Percentiles rank a stretch among this genome's conserved stretches.
phyloP scores from a whole-genome alignment of 2,797 vertebrate genomes.

The Cryptoprocta ferox region DNA sequence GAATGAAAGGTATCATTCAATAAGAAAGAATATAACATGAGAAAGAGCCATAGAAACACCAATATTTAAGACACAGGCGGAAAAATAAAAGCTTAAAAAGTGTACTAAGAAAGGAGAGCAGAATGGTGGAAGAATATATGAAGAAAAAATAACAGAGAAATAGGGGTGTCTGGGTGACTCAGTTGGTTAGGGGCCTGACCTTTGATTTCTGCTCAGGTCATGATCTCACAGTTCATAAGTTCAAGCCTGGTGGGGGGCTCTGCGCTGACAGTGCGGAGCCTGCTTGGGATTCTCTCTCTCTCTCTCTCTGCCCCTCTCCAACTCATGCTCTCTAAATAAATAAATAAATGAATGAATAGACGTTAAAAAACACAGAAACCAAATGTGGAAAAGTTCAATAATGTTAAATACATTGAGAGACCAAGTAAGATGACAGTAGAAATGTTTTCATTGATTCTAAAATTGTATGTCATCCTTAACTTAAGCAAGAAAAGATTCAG shows the following conservation, averaged over 20 bases:
- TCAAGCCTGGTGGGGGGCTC: too few relatives aligned
- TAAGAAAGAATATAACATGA: neutral
- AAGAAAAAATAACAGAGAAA: neutral
- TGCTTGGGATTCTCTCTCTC: too few relatives aligned
- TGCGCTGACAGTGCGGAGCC: too few relatives aligned
- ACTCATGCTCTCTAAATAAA: too few relatives aligned
- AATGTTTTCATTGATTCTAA: neutral
- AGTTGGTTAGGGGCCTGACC: too few relatives aligned
- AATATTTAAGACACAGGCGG: neutral
- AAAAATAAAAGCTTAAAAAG: neutral
- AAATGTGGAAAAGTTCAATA: neutral
- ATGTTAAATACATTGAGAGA: neutral
- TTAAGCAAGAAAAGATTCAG: neutral
- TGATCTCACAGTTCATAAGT: too few relatives aligned
- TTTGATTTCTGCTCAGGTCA: too few relatives aligned
- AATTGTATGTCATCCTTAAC: neutral
- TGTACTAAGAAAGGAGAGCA: neutral
- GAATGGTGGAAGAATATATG: neutral
- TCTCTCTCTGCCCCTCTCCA: too few relatives aligned
- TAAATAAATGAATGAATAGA: too few relatives aligned
- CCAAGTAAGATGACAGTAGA: neutral
- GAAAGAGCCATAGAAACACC: neutral
- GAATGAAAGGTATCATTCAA: neutral
- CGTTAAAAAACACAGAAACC: neutral
- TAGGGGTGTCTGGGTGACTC: too few relatives aligned